Percentiles rank a stretch among this genome's conserved stretches.
These are phyloP conservation scores for Ceraclea dissimilis DNA, from an alignment of 2,888 invertebrate species.

Conservation along the genomic window DNA sequence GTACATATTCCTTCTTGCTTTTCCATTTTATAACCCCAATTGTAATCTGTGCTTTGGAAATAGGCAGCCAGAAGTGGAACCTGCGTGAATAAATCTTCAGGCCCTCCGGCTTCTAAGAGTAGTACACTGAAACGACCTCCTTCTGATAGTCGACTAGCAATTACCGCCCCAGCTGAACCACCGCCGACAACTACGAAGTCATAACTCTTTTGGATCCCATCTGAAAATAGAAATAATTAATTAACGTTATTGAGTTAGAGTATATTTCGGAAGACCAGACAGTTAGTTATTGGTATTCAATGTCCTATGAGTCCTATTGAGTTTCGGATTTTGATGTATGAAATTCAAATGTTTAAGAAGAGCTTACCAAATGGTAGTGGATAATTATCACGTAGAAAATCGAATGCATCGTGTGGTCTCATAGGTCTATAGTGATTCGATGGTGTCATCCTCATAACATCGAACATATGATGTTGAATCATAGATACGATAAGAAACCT, in stretches of 20 bases:
- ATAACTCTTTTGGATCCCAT: conserved; percentile 38
- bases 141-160: conserved; percentile 46
- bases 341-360: no score
- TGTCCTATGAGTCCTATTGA: no score
- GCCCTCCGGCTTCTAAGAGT: conserved; percentile 36
- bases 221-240: conserved; percentile 27
- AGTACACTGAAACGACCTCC: conserved; percentile 37
- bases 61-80: conserved; percentile 50
- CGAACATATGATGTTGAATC: conserved; percentile 28
- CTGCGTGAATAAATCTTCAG: conserved; percentile 47
- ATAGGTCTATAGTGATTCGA: conserved; percentile 29
- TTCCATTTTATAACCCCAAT: conserved; percentile 65
- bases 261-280: no score
- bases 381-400: conserved; percentile 33
- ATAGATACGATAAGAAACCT: conserved; percentile 4
- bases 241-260: no score
- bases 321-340: no score
- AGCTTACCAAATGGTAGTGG: conserved; percentile 14
- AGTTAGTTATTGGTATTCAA: no score
- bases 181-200: conserved; percentile 51
- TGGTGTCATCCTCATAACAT: conserved; percentile 31
- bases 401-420: conserved; percentile 32
- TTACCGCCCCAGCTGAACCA: conserved; percentile 49
- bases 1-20: conserved; percentile 55
- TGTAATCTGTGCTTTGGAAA: conserved; percentile 54